Evolutionary conservation across 1,140 invertebrate species (phyloP), one percentile per base, ranked within the genome.

Genomic region (Thaumatotibia leucotreta): DNA sequence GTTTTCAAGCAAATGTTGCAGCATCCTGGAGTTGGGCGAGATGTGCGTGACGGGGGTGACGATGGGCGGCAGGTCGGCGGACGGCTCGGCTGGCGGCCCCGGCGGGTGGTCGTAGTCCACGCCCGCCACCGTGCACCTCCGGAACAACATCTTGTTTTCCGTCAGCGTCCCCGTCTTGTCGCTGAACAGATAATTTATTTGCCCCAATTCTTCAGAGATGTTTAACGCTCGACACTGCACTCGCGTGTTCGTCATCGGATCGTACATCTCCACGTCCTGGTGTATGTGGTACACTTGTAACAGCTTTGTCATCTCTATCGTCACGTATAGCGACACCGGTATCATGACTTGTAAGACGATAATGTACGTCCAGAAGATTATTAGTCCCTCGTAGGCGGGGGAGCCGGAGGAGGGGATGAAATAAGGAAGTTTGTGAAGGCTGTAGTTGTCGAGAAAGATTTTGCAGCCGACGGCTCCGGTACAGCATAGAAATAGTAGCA

Each of bases 101-200:
- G 94, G 93, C 22, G 94, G 93, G 83, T 97, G 96, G 74, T 96
- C 95, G 75, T 98, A 99, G 88, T 99, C 97, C 4, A 96, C 93
- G 0, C 97, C 97, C 23, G 94, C 95, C 10, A 99, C 96, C 0
- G 96, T 95, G 85, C 98, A 99, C 54, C 96, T 92, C 49, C 97
- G 93, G 86, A 99, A 99, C 66, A 98, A 93, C 98, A 99, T 99
- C 88, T 97, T 96, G 85, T 99, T 99, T 88, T 99, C 98, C 6
- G 98, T 99, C 14, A 99, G 91, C 1, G 98, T 99, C 4, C 98
- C 98, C 1, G 98, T 99, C 88, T 99, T 99, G 85, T 99, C 98
- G 8, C 97, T 99, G 92, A 99, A 99, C 52, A 99, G 93, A 83
- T 99, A 99, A 80, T 98, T 96, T 24, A 99, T 95, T 92, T 98